phyloP scores from a whole-genome alignment of 2,113 vertebrate genomes.

The Siniperca chuatsi region DNA sequence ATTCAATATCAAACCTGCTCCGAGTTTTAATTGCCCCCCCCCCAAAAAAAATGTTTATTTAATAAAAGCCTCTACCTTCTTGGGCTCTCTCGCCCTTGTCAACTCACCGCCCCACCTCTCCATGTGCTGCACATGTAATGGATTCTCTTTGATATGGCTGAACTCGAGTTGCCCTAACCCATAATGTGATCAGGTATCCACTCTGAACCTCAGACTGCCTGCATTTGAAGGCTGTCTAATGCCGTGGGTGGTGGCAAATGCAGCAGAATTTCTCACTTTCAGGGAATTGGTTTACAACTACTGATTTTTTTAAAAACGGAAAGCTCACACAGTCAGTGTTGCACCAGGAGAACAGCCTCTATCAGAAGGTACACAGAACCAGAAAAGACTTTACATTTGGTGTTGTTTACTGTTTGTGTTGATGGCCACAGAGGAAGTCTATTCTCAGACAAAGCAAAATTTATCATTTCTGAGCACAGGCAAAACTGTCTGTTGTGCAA shows the following conservation, averaged over 20 bases:
- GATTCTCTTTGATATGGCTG: constrained; percentile 73
- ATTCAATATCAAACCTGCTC: constrained; percentile 28
- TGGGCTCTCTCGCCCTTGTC: constrained; percentile 4
- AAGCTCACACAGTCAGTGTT: constrained; percentile 34
- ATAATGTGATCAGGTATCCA: constrained; percentile 56
- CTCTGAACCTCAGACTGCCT: constrained; percentile 36
- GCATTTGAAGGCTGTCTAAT: constrained; percentile 34
- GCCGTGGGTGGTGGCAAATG: constrained; percentile 35
- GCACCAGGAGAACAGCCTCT: constrained; percentile 31
- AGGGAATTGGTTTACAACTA: constrained; percentile 33
- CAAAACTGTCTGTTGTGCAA: background rate
- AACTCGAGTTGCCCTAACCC: constrained; percentile 54
- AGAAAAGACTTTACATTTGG: constrained; percentile 39
- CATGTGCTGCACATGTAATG: constrained; percentile 45
- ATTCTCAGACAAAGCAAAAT: constrained; percentile 44
- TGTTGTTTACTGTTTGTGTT: constrained; percentile 52
- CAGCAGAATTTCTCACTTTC: constrained; percentile 44
- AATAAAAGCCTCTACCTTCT: constrained; percentile 31
- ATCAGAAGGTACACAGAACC: constrained; percentile 34
- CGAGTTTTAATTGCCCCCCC: constrained; percentile 45
- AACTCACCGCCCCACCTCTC: constrained; percentile 27
- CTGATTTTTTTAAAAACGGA: constrained; percentile 14
- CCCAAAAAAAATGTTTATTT: constrained; percentile 41
- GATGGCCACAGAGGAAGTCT: constrained; percentile 56
- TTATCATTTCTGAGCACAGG: constrained; percentile 21